Conservation (phyloP, 2,797 vertebrate genomes). For the Gallinago nigripennis region DNA sequence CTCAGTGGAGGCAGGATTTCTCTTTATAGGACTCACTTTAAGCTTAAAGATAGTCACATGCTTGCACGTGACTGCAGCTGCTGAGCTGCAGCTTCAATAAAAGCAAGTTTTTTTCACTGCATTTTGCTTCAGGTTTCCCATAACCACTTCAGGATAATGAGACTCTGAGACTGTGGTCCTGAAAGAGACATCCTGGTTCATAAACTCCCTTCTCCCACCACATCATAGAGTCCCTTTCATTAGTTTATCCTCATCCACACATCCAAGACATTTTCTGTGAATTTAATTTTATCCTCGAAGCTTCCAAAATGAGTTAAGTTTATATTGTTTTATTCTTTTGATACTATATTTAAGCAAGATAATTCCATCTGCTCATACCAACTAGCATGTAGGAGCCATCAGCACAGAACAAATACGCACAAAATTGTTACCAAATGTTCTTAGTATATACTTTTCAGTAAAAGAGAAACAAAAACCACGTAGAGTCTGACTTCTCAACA, state of each 20-base stretch:
- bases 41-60: neutral
- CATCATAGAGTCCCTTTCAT: neutral
- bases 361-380: neutral
- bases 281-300: neutral
- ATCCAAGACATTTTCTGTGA: neutral
- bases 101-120: rapidly evolving
- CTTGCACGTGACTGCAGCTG: neutral
- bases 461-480: slow-evolving; percentile 32
- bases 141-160: neutral
- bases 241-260: neutral
- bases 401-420: slow-evolving; percentile 33
- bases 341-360: neutral
- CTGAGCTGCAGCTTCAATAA: neutral
- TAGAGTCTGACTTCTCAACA: slow-evolving; percentile 8
- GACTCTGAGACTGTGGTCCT: neutral
- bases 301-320: neutral
- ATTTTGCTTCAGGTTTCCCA: neutral
- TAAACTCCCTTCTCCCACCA: neutral
- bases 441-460: slow-evolving; percentile 20
- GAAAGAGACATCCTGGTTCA: neutral
- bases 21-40: neutral
- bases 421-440: slow-evolving; percentile 60
- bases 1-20: neutral
- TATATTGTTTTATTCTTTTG: neutral
- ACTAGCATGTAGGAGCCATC: neutral